Evolutionary conservation across 2,888 invertebrate species (phyloP), one percentile per base, ranked within the genome.

Genomic region (Saturnia japonica): DNA sequence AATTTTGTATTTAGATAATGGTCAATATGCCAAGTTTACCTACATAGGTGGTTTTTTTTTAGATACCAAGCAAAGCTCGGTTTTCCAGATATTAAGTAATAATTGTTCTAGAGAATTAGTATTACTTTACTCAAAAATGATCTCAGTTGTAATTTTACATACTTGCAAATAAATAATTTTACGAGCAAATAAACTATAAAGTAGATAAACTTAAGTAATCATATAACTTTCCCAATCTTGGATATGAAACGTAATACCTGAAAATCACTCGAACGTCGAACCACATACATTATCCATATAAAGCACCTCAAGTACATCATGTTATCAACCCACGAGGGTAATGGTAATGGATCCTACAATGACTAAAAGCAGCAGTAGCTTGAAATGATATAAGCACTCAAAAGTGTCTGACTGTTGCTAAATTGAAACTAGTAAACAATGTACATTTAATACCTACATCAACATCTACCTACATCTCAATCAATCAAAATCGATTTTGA

Each of bases 251-350:
- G 25, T 28, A 57, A 34, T 40, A 6, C 19, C 34, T 25, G 8
- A 64, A 60, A 64, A 40, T 40, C n/a, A 64, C n/a, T 34, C 8
- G n/a, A 64, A 40, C 64, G 1, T 64, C 7, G 22, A 64, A 64
- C 19, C 7, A 40, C 40, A 40, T 64, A 40, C 64, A 64, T 64
- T 40, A 64, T 9, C 64, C 64, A n/a, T 77, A 77, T 77, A 72
- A 80, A 82, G 78, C 78, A 77, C 72, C 73, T 73, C 70, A 74
- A 79, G 77, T 77, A 72, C 60, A 72, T 70, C 70, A 75, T 74
- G 77, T 78, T 80, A 82, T 82, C 82, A 78, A 22, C 60, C 72
- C 71, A 62, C 73, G 74, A 73, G 78, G 74, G 72, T 76, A 77
- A 75, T n/a, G 64, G 40, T 75, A 78, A 76, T 74, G 77, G 75